These are phyloP conservation scores for Pseudomyrmex dendroicus DNA, from an alignment of 1,140 invertebrate genomes.

Conservation along the genomic window DNA sequence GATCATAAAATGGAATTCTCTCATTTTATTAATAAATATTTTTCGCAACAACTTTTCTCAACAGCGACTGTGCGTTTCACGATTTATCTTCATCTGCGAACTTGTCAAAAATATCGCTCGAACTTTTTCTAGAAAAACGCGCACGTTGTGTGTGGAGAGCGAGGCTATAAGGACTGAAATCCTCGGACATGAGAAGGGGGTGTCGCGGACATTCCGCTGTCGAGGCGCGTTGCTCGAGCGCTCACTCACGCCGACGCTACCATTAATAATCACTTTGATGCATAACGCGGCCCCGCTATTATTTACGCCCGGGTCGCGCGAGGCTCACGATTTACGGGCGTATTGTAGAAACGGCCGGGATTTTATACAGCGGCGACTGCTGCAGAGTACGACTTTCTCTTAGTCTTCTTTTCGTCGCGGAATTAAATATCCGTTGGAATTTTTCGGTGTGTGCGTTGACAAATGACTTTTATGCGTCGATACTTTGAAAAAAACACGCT, in stretches of 20 bases:
- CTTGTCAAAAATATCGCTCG: background rate
- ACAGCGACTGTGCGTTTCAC: background rate
- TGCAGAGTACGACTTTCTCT: constrained; percentile 36
- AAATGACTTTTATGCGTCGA: background rate
- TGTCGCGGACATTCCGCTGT: constrained; percentile 77
- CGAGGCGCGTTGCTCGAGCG: constrained; percentile 71
- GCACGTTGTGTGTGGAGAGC: background rate
- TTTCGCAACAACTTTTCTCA: too few species aligned
- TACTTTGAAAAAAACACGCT: background rate
- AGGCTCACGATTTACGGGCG: constrained; percentile 73
- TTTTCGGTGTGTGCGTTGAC: constrained; percentile 7
- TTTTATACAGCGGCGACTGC: constrained; percentile 36
- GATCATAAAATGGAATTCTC: background rate
- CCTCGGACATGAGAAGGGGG: constrained; percentile 32
- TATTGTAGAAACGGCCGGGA: constrained; percentile 70
- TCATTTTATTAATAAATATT: background rate
- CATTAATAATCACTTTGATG: constrained; percentile 84
- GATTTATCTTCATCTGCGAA: background rate
- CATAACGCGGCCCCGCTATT: constrained; percentile 77
- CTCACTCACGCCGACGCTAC: constrained; percentile 78
- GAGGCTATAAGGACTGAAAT: background rate
- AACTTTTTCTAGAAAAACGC: background rate
- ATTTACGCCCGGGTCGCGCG: constrained; percentile 72
- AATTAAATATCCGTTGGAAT: constrained; percentile 46
- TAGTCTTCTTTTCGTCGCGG: constrained; percentile 12